phyloP scores from a whole-genome alignment of 2,113 vertebrate species.

The Petrocephalus microphthalmus region DNA sequence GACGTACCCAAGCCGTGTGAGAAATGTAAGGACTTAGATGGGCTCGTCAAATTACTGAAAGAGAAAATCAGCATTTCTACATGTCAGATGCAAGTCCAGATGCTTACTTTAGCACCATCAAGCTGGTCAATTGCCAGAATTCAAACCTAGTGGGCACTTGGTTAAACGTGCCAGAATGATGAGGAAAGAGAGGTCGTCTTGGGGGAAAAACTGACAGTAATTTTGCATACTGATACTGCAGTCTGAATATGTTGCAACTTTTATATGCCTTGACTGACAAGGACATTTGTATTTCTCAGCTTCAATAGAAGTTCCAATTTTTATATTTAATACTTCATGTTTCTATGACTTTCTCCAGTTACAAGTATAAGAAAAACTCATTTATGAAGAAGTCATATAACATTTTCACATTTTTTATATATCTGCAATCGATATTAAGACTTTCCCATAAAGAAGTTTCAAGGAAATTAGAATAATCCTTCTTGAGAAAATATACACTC shows the following conservation, averaged over 20 bases:
- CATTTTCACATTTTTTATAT: too few relatives aligned
- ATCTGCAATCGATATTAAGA: neutral
- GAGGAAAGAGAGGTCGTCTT: neutral
- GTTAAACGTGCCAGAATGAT: neutral
- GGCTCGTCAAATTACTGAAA: neutral
- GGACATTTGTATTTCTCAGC: neutral
- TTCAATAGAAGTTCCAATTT: neutral
- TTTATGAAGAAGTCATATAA: neutral
- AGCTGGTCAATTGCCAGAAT: neutral
- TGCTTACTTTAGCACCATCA: neutral
- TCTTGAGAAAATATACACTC: neutral
- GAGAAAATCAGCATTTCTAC: neutral
- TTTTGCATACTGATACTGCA: neutral
- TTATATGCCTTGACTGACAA: neutral
- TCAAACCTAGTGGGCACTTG: neutral
- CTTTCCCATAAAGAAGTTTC: neutral
- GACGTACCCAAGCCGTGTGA: neutral
- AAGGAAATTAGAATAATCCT: neutral
- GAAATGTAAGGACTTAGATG: neutral
- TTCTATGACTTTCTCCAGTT: neutral
- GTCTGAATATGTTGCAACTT: neutral
- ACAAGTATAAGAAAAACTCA: neutral
- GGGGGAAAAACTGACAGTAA: neutral
- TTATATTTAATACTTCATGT: neutral
- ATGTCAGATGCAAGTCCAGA: neutral